These are phyloP conservation scores for Pseudeuparius sepicola DNA, from an alignment of 2,888 invertebrate species.

Conservation along the genomic window DNA sequence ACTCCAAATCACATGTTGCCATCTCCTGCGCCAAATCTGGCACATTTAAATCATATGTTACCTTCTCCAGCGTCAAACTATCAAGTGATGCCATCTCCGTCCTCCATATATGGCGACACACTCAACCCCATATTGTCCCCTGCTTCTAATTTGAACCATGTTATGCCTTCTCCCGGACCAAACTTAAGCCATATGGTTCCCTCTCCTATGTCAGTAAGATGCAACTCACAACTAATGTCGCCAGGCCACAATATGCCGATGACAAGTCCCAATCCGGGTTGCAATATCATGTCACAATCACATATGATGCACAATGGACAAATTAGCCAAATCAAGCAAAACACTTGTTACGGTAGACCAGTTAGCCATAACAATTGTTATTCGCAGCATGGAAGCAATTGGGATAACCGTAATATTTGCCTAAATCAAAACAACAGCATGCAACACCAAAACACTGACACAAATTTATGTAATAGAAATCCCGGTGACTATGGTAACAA, in stretches of 20 bases:
- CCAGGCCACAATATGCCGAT: no score
- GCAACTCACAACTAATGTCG: slow-evolving; percentile 31
- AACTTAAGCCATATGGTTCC: slow-evolving; percentile 28
- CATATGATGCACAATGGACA: slow-evolving; percentile 19
- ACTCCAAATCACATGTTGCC: slow-evolving; percentile 25
- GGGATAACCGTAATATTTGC: slow-evolving; percentile 27
- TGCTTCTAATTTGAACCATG: slow-evolving; percentile 28
- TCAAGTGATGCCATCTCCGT: slow-evolving; percentile 28
- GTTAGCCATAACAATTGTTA: slow-evolving; percentile 29
- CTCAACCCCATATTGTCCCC: slow-evolving; percentile 26
- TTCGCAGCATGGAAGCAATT: slow-evolving; percentile 28
- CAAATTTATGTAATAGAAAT: no score
- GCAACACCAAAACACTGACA: no score
- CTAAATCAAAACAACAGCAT: no score
- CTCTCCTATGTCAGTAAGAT: slow-evolving; percentile 26
- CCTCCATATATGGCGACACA: slow-evolving; percentile 24
- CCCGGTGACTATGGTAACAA: no score
- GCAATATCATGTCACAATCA: slow-evolving; percentile 20
- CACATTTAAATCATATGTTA: no score
- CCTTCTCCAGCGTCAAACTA: slow-evolving; percentile 24
- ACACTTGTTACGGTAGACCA: slow-evolving; percentile 28
- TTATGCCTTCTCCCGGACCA: slow-evolving; percentile 25
- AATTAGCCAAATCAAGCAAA: slow-evolving; percentile 21
- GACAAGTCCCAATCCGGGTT: no score
- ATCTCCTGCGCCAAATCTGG: slow-evolving; percentile 28